Evolutionary conservation across 2,888 invertebrate species (phyloP), one percentile per base, ranked within the genome.

Genomic region (Deilephila porcellus): DNA sequence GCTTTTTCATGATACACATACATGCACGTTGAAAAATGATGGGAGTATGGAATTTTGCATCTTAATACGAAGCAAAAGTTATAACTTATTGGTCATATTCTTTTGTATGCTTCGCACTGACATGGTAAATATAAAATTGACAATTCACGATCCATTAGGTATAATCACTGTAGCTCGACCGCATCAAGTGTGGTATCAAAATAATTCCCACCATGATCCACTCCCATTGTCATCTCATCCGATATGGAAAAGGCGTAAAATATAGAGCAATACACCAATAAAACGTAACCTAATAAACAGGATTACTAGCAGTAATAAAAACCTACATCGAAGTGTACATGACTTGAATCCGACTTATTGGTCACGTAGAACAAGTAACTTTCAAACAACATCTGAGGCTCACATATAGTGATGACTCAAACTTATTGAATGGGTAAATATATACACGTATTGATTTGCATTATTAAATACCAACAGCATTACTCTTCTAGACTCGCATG

Each of bases 341-440:
- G 67, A 52, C 52, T 67, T 78, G 53, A 63, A 72, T 64, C 56
- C 8, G 34, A 70, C 60, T 59, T 72, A 52, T 75, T 71, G 59
- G 72, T 72, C 73, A 75, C 70, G 74, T 74, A 73, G 63, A 64
- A 37, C 63, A 72, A 72, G 74, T 71, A 74, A 67, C 71, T 60
- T 76, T 71, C 72, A 3, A 75, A 72, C 63, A 25, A 73, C 37
- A 71, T 64, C 52, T 29, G 56, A 70, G 29, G 37, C 59, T 45
- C 29, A 63, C 25, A 56, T 67, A 32, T 34, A n/a, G 70, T 74
- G 71, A 62, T 76, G 75, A 75, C 32, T 76, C 74, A 76, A 71
- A 70, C 62, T 45, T 71, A 62, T 70, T 63, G 53, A 73, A 71
- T 63, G 59, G 59, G 67, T 73, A 67, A 72, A 67, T 72, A 73